phyloP scores from a whole-genome alignment of 2,888 invertebrate genomes.

The Drosophila cyrtoloma region DNA sequence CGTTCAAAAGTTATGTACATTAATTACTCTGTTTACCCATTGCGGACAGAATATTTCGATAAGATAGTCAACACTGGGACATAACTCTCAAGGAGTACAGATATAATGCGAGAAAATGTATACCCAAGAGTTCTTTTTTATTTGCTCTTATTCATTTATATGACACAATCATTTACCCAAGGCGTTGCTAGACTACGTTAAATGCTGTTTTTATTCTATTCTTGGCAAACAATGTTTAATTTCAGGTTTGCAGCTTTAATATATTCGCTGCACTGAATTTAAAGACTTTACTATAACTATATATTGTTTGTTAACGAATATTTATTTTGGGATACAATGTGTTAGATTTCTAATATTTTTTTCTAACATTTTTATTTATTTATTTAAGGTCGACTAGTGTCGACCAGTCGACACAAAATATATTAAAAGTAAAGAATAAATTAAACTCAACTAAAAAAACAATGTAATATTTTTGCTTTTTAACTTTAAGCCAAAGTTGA shows the following conservation, averaged over 20 bases:
- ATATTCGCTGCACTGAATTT: background rate
- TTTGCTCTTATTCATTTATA: conserved; percentile 11
- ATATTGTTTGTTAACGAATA: background rate
- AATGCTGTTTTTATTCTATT: background rate
- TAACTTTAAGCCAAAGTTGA: no score
- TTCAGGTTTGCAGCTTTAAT: background rate
- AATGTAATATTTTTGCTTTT: background rate
- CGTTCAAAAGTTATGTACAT: conserved; percentile 12
- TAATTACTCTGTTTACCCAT: background rate
- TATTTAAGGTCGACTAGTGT: background rate
- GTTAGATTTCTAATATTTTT: background rate
- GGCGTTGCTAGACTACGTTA: conserved; percentile 16
- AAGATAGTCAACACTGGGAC: conserved; percentile 19
- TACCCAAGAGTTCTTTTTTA: background rate
- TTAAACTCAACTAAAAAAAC: background rate
- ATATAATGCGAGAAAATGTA: background rate
- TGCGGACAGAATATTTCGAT: conserved; percentile 8
- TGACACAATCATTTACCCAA: conserved; percentile 21
- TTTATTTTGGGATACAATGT: background rate
- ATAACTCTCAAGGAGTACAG: background rate
- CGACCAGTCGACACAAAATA: background rate
- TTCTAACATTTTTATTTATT: background rate
- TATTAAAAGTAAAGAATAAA: background rate
- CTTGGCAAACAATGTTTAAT: background rate
- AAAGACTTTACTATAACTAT: background rate